These are phyloP conservation scores for Agrotis ipsilon DNA, from an alignment of 2,888 invertebrate species.

Conservation along the genomic window DNA sequence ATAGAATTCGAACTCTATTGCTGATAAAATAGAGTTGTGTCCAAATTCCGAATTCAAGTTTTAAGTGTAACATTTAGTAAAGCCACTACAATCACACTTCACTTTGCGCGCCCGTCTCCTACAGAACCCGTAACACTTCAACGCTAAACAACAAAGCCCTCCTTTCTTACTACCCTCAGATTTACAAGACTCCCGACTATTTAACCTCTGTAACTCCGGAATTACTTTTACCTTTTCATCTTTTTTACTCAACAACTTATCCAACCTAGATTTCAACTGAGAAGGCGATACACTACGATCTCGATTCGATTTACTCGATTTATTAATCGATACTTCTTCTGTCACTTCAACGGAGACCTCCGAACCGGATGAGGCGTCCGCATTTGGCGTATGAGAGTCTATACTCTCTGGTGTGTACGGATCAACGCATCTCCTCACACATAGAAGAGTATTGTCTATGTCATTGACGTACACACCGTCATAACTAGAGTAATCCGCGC, in stretches of 20 bases:
- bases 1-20: not conserved
- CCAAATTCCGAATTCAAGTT: slow-evolving; percentile 37
- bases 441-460: slow-evolving; percentile 88
- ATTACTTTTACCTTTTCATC: slow-evolving; percentile 72
- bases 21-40: not conserved
- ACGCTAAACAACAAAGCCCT: slow-evolving; percentile 83
- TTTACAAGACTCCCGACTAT: slow-evolving; percentile 84
- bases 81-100: slow-evolving; percentile 79
- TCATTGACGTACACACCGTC: slow-evolving; percentile 90
- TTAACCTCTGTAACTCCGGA: slow-evolving; percentile 79
- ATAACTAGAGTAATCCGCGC: slow-evolving; percentile 84
- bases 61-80: slow-evolving; percentile 79
- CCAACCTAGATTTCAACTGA: slow-evolving; percentile 92
- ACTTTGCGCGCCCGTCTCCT: slow-evolving; percentile 80
- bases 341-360: slow-evolving; percentile 77
- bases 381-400: slow-evolving; percentile 94
- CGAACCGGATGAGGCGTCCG: slow-evolving; percentile 80
- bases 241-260: slow-evolving; percentile 78
- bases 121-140: slow-evolving; percentile 87
- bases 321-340: slow-evolving; percentile 73
- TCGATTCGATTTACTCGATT: slow-evolving; percentile 72
- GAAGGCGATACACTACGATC: slow-evolving; percentile 92
- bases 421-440: slow-evolving; percentile 88
- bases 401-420: slow-evolving; percentile 96
- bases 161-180: slow-evolving; percentile 80